These are phyloP conservation scores for Drosophila bipectinata DNA, from an alignment of 1,140 invertebrate species.

Conservation along the genomic window DNA sequence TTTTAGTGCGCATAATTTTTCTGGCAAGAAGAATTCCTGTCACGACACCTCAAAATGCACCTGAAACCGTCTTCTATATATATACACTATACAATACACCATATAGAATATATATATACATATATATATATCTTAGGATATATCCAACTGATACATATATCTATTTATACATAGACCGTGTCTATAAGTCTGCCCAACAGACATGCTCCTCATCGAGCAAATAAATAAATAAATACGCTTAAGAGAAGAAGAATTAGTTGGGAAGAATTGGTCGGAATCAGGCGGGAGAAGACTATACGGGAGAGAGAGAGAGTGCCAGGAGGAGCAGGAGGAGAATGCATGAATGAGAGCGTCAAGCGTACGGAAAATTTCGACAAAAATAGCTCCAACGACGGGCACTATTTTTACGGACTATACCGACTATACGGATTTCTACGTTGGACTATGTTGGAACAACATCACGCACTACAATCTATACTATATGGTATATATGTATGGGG, in stretches of 20 bases:
- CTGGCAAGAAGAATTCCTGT: slow-evolving; percentile 72
- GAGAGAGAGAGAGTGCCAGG: slow-evolving; percentile 53
- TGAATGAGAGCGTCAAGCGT: slow-evolving; percentile 76
- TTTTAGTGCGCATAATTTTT: slow-evolving; percentile 79
- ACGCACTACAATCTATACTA: too few species aligned
- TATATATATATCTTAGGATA: slow-evolving; percentile 15
- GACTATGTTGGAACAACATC: slow-evolving; percentile 51
- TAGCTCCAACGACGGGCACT: slow-evolving; percentile 73
- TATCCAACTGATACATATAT: slow-evolving; percentile 31
- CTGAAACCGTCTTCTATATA: slow-evolving; percentile 47
- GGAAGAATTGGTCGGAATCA: background rate
- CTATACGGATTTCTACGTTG: slow-evolving; percentile 54
- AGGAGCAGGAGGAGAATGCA: slow-evolving; percentile 24
- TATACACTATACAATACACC: background rate
- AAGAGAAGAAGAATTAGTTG: slow-evolving; percentile 28
- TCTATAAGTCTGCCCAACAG: slow-evolving; percentile 28
- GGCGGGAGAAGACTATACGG: slow-evolving; percentile 17
- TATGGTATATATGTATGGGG: too few species aligned
- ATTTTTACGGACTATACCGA: slow-evolving; percentile 70
- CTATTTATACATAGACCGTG: slow-evolving; percentile 23
- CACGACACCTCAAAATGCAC: slow-evolving; percentile 81
- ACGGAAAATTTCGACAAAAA: slow-evolving; percentile 78
- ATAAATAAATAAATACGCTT: slow-evolving; percentile 76
- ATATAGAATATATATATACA: slow-evolving; percentile 13
- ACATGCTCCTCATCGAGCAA: slow-evolving; percentile 24